Conservation (phyloP, 2,888 invertebrate species). For the Cheilosia vernalis region DNA sequence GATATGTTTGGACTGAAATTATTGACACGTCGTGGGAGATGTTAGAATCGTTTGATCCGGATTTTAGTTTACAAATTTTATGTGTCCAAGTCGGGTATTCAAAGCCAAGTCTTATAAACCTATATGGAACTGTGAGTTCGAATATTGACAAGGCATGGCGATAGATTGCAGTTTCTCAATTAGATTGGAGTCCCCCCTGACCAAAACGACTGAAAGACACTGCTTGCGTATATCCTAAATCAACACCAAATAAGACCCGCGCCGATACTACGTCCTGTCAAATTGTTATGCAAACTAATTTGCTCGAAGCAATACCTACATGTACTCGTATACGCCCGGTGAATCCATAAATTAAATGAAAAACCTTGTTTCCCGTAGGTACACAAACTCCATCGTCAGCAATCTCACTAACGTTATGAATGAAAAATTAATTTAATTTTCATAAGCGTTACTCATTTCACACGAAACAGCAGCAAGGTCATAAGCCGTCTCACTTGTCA, state of each 20-base stretch:
- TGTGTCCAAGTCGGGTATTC: too few species aligned
- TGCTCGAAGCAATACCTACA: neutral
- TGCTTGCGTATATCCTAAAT: neutral
- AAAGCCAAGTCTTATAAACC: too few species aligned
- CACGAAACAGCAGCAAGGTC: conserved; percentile 12
- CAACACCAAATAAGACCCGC: neutral
- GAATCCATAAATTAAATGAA: conserved; percentile 39
- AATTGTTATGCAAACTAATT: conserved; percentile 16
- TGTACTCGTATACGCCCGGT: neutral
- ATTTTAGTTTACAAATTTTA: too few species aligned
- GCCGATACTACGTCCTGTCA: neutral
- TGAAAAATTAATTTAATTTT: conserved; percentile 61
- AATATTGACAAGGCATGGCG: too few species aligned
- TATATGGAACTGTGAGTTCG: too few species aligned
- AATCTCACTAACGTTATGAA: conserved; percentile 23
- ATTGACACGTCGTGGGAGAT: too few species aligned
- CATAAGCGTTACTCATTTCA: conserved; percentile 48
- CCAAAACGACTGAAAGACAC: too few species aligned
- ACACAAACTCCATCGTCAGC: conserved; percentile 5
- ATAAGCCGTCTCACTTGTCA: conserved; percentile 43
- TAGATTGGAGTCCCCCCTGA: too few species aligned
- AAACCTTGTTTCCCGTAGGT: neutral
- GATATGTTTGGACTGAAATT: too few species aligned
- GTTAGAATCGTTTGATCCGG: too few species aligned
- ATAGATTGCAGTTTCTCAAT: too few species aligned